Evolutionary conservation across 2,113 vertebrate genomes (phyloP), one percentile per base, ranked within the genome.

Genomic region (Chiloscyllium plagiosum): DNA sequence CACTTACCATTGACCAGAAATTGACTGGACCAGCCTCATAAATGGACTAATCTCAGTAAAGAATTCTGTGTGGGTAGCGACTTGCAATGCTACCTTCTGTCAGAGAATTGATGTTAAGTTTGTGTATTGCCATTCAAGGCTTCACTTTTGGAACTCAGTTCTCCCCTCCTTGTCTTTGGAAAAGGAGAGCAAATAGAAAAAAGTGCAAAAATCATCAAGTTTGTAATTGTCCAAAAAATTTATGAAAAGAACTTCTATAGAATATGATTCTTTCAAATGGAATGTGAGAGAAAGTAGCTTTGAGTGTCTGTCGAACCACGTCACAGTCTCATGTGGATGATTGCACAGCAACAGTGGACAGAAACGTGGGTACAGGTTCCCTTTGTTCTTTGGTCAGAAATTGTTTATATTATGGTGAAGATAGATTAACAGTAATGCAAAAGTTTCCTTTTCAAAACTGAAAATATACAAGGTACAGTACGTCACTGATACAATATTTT

Each of bases 391-490:
- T 61, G 20, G 2, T n/a, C 76, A 33, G 2, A 29, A 76, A 33
- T 76, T 33, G 29, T 22, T 13, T 37, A 78, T 78, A 17, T 37
- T n/a, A 80, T 80, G 76, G 5, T n/a, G 89, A 93, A 6, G 17
- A 66, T 66, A 66, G 80, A 1, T 33, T 66, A 66, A 29, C 52
- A 61, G 13, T 90, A 90, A 90, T 61, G 0, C 29, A 90, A 93
- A 17, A 26, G 61, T 92, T 61, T 92, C 61, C 87, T 66, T 92
- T 93, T 93, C 89, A 66, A 93, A 93, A 42, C 56, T 92, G 5
- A 47, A 66, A n/a, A n/a, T 10, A 66, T 93, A 22, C 20, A 66
- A 33, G 20, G 56, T 13, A 89, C 4, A 26, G 61, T 33, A 89
- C 87, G 17, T 13, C 8, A 4, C 33, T 29, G 8, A 61, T 33